These are phyloP conservation scores for Drosophila pseudotalamancana DNA, from an alignment of 2,888 invertebrate genomes.

Conservation along the genomic window DNA sequence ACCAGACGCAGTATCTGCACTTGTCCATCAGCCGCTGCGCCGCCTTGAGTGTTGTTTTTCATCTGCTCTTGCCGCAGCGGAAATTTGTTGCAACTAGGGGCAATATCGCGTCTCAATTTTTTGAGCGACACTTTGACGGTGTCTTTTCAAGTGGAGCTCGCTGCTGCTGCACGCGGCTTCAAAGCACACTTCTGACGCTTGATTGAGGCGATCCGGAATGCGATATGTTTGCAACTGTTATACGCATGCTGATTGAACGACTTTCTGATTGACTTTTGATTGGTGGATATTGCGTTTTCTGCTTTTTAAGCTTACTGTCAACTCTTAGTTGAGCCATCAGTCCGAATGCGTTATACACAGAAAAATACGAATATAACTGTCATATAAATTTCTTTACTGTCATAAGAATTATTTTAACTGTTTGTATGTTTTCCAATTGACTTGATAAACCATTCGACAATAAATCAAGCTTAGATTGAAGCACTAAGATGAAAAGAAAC, in stretches of 20 bases:
- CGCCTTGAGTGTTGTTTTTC: conserved; percentile 24
- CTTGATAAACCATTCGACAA: too few species aligned
- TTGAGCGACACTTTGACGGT: conserved; percentile 68
- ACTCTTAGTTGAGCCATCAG: not conserved
- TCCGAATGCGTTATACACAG: too few species aligned
- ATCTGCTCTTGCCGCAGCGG: conserved; percentile 13
- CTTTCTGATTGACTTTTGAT: conserved; percentile 14
- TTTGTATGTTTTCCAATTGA: too few species aligned
- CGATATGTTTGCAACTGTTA: conserved; percentile 27
- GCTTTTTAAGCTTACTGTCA: not conserved
- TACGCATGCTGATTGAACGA: conserved; percentile 18
- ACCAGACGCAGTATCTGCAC: conserved; percentile 42
- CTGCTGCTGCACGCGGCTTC: conserved; percentile 40
- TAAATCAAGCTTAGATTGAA: too few species aligned
- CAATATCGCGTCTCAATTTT: conserved; percentile 37
- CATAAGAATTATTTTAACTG: too few species aligned
- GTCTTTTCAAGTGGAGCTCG: conserved; percentile 61
- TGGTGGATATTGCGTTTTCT: not conserved
- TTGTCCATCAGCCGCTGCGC: conserved; percentile 58
- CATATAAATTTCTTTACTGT: not conserved
- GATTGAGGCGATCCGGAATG: conserved; percentile 35
- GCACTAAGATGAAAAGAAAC: too few species aligned
- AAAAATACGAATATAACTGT: too few species aligned
- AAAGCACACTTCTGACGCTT: conserved; percentile 23
- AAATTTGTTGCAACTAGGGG: conserved; percentile 42